A percentile compares a stretch with the other conserved stretches of the same genome.
Evolutionary conservation across 1,140 invertebrate genomes (phyloP).

Genomic region (Nephotettix cincticeps): DNA sequence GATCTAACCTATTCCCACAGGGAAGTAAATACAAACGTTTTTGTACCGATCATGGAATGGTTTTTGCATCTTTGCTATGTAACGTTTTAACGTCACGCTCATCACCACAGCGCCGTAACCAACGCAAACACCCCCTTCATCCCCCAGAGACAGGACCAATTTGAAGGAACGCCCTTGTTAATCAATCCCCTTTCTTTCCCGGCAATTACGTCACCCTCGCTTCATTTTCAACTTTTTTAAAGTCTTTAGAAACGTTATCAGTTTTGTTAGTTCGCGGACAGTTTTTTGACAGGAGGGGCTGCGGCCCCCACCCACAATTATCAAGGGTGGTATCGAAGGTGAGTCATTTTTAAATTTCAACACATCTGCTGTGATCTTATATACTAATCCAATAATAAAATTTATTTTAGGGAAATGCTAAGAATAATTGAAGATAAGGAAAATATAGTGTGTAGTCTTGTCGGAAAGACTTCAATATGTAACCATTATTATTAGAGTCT

Average conservation of each 20-base stretch:
- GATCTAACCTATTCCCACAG: too few species aligned
- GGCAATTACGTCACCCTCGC: constrained; percentile 8
- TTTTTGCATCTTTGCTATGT: too few species aligned
- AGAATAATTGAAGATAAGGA: too few species aligned
- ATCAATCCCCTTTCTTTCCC: constrained; percentile 21
- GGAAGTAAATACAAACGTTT: too few species aligned
- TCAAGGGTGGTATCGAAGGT: background rate
- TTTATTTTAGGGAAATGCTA: too few species aligned
- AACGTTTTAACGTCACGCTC: too few species aligned
- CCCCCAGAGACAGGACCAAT: constrained; percentile 2
- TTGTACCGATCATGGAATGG: too few species aligned
- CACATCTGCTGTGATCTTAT: background rate
- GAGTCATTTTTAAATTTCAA: background rate
- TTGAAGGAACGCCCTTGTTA: constrained; percentile 11
- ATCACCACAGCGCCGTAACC: background rate
- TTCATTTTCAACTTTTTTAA: constrained; percentile 18
- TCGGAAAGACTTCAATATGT: too few species aligned
- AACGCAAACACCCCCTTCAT: background rate
- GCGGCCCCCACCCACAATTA: background rate
- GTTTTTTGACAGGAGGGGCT: background rate
- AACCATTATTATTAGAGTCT: too few species aligned
- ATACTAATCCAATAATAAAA: too few species aligned
- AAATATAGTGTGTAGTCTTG: too few species aligned
- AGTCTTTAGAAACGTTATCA: constrained; percentile 21
- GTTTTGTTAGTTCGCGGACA: constrained; percentile 12